Conservation (phyloP, 1,140 invertebrate genomes). For the Helicorthomorpha holstii region DNA sequence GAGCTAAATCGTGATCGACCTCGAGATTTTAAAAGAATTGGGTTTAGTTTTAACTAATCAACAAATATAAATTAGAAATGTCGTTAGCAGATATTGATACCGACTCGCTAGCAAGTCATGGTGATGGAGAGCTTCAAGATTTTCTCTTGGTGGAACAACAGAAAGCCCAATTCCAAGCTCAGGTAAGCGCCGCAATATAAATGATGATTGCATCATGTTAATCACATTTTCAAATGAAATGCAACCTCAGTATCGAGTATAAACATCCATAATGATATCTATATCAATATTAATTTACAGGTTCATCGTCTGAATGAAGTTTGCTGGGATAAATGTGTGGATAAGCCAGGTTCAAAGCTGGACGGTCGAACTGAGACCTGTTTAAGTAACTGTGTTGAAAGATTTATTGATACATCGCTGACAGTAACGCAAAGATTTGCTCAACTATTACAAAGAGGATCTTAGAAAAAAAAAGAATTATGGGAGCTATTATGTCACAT, state of each 20-base stretch:
- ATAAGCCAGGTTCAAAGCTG: constrained; percentile 66
- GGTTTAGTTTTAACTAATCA: too few species aligned
- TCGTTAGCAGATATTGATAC: background rate
- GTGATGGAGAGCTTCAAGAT: constrained; percentile 46
- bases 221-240: background rate
- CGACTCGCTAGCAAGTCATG: background rate
- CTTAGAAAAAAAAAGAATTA: too few species aligned
- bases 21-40: too few species aligned
- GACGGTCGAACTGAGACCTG: constrained; percentile 78
- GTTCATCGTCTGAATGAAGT: constrained; percentile 79
- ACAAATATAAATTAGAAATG: too few species aligned
- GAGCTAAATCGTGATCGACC: too few species aligned
- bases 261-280: background rate
- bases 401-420: constrained; percentile 80
- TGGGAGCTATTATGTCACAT: too few species aligned
- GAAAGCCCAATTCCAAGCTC: constrained; percentile 67
- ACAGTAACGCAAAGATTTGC: constrained; percentile 71
- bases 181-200: constrained; percentile 32
- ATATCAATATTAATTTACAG: constrained; percentile 27
- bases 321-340: constrained; percentile 90
- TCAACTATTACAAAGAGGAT: constrained; percentile 44
- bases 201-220: background rate
- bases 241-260: background rate
- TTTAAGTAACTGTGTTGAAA: constrained; percentile 77
- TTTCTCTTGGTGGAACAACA: constrained; percentile 74